Evolutionary conservation across 2,113 vertebrate species (phyloP), one percentile per base, ranked within the genome.

Genomic region (Porphyrio hochstetteri): DNA sequence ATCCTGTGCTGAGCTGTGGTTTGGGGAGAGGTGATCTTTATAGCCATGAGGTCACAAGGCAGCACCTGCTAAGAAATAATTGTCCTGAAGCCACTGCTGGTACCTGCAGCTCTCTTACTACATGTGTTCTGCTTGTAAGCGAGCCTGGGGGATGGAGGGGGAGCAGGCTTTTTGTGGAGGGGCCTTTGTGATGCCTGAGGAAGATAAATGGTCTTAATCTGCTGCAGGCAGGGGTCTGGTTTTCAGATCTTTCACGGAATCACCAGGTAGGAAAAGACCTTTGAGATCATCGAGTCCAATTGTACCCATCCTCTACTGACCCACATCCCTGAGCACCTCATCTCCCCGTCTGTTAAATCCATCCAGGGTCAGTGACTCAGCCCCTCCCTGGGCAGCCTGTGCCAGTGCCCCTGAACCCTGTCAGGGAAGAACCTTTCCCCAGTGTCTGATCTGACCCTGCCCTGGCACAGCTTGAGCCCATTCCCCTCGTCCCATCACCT

Each of bases 1-100:
- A 79, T 7, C 23, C 65, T 23, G 0, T 6, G 19, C 59, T 31
- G 18, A 61, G 5, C 59, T 19, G 0, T 3, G 3, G 9, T 40
- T 7, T 16, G 28, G 25, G 53, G 55, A 52, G 52, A 24, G 61
- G 79, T 36, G 15, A 13, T 44, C 20, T n/a, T 38, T 23, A 12
- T 31, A 52, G 33, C 14, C 40, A 5, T 52, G 12, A 23, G 61
- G 31, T 31, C 48, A 27, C 36, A 29, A 23, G 60, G 72, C 57
- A 93, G 82, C 25, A 16, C n/a, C 1, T 2, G 11, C 29, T 53
- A 18, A 7, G 31, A 20, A 36, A 31, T 14, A 23, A 33, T 9
- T 57, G 55, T 72, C 35, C 67, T 23, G 55, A 14, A 59, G 40
- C 29, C 76, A 17, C 44, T 7, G 70, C 64, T 23, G 21, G 16